These are phyloP conservation scores for Tanytarsus gracilentus DNA, from an alignment of 2,888 invertebrate species.

Conservation along the genomic window DNA sequence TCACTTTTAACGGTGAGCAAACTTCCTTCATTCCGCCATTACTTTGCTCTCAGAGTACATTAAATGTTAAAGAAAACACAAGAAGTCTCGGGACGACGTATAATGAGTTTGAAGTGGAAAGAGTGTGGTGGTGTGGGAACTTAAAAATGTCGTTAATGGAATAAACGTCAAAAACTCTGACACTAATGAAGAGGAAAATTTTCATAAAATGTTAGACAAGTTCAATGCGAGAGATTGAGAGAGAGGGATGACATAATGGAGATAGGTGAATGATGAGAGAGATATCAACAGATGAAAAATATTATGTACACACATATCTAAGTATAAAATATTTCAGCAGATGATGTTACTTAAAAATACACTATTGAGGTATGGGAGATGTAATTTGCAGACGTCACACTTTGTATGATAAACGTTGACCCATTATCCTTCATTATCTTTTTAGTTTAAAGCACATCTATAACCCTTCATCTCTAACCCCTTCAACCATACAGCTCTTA, in stretches of 20 bases:
- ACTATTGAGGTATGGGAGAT: too few relatives aligned
- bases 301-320: too few relatives aligned
- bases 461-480: too few relatives aligned
- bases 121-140: background rate
- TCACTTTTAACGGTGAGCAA: conserved; percentile 13
- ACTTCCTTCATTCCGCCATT: background rate
- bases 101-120: conserved; percentile 16
- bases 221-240: background rate
- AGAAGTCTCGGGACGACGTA: conserved; percentile 4
- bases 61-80: background rate
- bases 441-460: too few relatives aligned
- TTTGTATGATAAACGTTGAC: too few relatives aligned
- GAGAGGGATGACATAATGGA: background rate
- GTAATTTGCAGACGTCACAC: too few relatives aligned
- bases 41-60: background rate
- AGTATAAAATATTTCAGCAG: too few relatives aligned
- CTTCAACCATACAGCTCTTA: too few relatives aligned
- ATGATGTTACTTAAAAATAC: too few relatives aligned
- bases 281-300: conserved; percentile 25
- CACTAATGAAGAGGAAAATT: conserved; percentile 28
- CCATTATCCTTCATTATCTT: too few relatives aligned
- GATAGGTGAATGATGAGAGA: background rate
- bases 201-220: background rate
- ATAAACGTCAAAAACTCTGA: conserved; percentile 28
- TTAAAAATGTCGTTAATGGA: conserved; percentile 24